Percentiles rank a stretch among this genome's conserved stretches.
Conservation (phyloP, 2,113 vertebrate genomes). For the Megaleporinus macrocephalus region DNA sequence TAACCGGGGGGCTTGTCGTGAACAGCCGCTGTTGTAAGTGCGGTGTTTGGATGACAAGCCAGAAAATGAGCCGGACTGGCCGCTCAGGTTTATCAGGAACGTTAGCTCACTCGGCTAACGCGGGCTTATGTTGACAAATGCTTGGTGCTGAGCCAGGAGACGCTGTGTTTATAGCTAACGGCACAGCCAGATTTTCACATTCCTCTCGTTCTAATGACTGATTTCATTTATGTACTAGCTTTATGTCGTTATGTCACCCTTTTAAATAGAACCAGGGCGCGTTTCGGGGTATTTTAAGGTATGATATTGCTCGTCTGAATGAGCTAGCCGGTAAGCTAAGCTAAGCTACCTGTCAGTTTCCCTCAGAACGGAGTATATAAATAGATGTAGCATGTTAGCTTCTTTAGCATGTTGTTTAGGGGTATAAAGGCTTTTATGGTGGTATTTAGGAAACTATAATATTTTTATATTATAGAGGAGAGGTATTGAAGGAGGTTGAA, state of each 20-base stretch:
- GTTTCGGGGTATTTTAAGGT: not conserved
- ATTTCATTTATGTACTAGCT: not conserved
- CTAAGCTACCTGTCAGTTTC: slow-evolving; percentile 12
- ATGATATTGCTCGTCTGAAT: not conserved
- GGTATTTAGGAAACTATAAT: not conserved
- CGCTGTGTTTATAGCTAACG: not conserved
- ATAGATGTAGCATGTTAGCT: not conserved
- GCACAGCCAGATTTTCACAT: not conserved
- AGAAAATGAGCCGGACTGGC: too few species aligned
- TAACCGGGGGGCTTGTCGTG: not conserved
- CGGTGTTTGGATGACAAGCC: not conserved
- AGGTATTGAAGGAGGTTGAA: too few species aligned
- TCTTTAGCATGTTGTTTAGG: not conserved
- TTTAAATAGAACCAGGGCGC: not conserved
- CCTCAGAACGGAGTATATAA: not conserved
- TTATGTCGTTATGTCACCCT: not conserved
- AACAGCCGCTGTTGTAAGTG: not conserved
- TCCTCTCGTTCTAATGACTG: not conserved
- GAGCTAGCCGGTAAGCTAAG: slow-evolving; percentile 20
- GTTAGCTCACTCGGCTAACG: not conserved
- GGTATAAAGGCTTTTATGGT: not conserved
- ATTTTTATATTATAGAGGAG: not conserved
- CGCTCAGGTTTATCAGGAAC: not conserved
- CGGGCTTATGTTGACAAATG: not conserved
- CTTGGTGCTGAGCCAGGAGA: not conserved